Conservation (phyloP, 2,113 vertebrate genomes). For the Emydocephalus ijimae region DNA sequence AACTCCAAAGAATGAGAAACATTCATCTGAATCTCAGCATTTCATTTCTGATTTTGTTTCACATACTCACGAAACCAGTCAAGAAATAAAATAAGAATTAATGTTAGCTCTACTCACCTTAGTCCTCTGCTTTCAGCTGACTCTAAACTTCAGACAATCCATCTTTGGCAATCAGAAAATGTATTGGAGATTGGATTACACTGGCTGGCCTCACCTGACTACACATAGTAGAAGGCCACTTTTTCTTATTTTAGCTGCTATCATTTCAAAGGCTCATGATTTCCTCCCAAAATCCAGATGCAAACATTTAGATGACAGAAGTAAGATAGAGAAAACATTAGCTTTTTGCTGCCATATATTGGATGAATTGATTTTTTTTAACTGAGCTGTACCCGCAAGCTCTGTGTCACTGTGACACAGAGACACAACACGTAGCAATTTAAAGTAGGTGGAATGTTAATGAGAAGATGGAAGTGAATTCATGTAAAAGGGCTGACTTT, state of each 20-base stretch:
- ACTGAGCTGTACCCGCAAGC: background rate
- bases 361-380: background rate
- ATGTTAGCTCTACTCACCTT: background rate
- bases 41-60: background rate
- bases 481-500: constrained; percentile 16
- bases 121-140: background rate
- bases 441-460: background rate
- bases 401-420: background rate
- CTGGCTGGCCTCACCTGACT: background rate
- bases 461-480: background rate
- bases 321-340: background rate
- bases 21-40: background rate
- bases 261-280: background rate
- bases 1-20: background rate
- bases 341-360: background rate
- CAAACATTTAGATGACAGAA: background rate
- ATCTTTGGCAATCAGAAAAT: background rate
- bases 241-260: background rate
- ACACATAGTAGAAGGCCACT: background rate
- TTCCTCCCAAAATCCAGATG: background rate
- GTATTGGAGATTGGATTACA: too few relatives aligned
- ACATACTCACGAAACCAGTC: background rate
- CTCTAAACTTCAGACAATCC: background rate
- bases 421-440: background rate
- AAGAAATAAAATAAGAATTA: background rate